Conservation (phyloP, 2,113 vertebrate genomes). For the Mastomys natalensis region DNA sequence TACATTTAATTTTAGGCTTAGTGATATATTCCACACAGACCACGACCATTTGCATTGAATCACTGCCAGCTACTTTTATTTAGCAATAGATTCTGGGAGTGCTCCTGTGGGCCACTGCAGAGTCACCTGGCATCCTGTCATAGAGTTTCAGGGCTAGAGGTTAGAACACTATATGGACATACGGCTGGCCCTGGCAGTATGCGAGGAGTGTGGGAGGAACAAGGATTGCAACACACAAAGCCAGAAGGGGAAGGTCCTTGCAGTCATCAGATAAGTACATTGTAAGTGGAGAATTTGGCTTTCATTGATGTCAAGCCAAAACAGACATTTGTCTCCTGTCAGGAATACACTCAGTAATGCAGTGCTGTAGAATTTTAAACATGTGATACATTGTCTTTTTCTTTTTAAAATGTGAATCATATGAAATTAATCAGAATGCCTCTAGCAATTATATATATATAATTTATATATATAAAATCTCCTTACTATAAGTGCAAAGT, state of each 20-base stretch:
- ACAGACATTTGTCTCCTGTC: conserved; percentile 39
- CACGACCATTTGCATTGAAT: conserved; percentile 21
- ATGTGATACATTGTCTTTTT: not conserved
- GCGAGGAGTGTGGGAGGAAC: conserved; percentile 27
- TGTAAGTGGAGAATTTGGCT: conserved; percentile 45
- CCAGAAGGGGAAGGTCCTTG: conserved; percentile 49
- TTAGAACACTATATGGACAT: conserved; percentile 16
- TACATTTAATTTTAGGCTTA: conserved; percentile 38
- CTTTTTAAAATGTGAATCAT: not conserved
- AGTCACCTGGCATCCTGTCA: conserved; percentile 6
- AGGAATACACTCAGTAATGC: not conserved
- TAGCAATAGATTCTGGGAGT: conserved; percentile 28
- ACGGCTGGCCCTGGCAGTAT: not conserved
- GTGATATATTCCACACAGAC: not conserved
- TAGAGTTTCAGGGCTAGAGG: not conserved
- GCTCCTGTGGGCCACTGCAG: not conserved
- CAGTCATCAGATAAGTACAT: not conserved
- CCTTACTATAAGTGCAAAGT: conserved; percentile 3
- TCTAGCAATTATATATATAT: not conserved
- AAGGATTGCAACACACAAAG: conserved; percentile 37
- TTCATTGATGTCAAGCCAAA: conserved; percentile 54
- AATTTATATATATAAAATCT: not conserved
- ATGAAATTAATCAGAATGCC: conserved; percentile 51
- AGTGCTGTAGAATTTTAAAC: conserved; percentile 36
- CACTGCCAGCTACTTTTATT: conserved; percentile 36